A percentile compares a stretch with the other conserved stretches of the same genome.
These are phyloP conservation scores for Rhadina sibilatrix DNA, from an alignment of 2,113 vertebrate species.

Conservation along the genomic window DNA sequence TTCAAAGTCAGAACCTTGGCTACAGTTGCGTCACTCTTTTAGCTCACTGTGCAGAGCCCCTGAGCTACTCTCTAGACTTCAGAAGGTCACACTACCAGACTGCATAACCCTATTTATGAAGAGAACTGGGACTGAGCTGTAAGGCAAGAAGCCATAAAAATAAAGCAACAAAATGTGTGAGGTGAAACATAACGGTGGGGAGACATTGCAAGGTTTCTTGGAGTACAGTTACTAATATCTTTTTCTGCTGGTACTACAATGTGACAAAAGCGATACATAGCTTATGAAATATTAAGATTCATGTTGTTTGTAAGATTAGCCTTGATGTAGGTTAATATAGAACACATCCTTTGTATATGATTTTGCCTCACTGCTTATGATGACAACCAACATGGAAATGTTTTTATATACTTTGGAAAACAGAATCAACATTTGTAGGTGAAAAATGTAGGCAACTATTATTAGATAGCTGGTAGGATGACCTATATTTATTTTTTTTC, in stretches of 20 bases:
- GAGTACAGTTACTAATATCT: neutral
- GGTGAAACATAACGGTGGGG: neutral
- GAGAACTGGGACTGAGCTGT: neutral
- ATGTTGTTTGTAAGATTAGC: neutral
- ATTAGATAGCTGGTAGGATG: neutral
- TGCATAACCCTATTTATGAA: neutral
- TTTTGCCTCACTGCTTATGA: neutral
- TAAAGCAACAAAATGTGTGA: neutral
- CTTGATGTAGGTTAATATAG: neutral
- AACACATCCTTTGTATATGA: neutral
- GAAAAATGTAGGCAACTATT: neutral
- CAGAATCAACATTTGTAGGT: neutral
- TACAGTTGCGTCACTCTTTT: neutral
- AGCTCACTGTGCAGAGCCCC: neutral
- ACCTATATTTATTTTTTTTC: fast-evolving
- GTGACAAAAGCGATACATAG: neutral
- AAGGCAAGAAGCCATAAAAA: neutral
- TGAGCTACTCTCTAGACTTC: neutral
- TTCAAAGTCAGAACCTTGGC: neutral
- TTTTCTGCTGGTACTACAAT: neutral
- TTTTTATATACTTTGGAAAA: neutral
- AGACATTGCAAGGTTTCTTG: neutral
- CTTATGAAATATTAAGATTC: neutral
- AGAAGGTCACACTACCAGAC: neutral
- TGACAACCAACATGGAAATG: neutral